Base-by-base conservation (phyloP, 2,113 vertebrate species). In the Dermatemys mawii region DNA sequence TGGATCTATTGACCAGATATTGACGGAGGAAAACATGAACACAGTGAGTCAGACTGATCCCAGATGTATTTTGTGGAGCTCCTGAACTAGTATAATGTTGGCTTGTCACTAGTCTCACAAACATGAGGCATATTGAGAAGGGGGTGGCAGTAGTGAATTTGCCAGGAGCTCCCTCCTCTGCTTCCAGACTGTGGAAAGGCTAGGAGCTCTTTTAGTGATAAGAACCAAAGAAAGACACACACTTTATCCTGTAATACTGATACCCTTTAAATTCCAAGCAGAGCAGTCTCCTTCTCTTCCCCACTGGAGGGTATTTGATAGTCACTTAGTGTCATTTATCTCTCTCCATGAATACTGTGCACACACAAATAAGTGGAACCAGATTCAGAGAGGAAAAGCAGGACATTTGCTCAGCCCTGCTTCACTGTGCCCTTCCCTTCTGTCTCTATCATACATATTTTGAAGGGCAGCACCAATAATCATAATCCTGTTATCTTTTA, bases 401-500 rank as follows among this genome's bases (percentile, higher is more conserved):
- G 48, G 84, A 85, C 53, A 81, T 51, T 54, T 91, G 67, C 57
- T 53, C n/a, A 38, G 21, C 12, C 50, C 38, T 38, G 21, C 79
- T 54, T 78, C 48, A 10, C 14, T 3, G 1, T 41, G 51, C 75
- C 75, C 78, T 85, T 85, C 78, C 17, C 54, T 86, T 81, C 75
- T 88, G 27, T 51, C 86, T 90, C 67, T 70, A 81, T 82, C 35
- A 92, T 1, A 6, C 7, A 22, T 78, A 89, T 90, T 94, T 19
- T 81, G 89, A 63, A 92, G 70, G 90, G 81, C 79, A 93, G 0
- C 7, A 95, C 79, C 50, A 70, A 57, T 80, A 91, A 84, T 35
- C 53, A 9, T 76, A 88, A 91, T 95, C 67, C 57, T 83, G 60
- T 96, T 94, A 88, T 6, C 32, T 83, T 84, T 84, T 92, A 91